phyloP scores from a whole-genome alignment of 2,888 invertebrate species.

The Campopleginae sp. region DNA sequence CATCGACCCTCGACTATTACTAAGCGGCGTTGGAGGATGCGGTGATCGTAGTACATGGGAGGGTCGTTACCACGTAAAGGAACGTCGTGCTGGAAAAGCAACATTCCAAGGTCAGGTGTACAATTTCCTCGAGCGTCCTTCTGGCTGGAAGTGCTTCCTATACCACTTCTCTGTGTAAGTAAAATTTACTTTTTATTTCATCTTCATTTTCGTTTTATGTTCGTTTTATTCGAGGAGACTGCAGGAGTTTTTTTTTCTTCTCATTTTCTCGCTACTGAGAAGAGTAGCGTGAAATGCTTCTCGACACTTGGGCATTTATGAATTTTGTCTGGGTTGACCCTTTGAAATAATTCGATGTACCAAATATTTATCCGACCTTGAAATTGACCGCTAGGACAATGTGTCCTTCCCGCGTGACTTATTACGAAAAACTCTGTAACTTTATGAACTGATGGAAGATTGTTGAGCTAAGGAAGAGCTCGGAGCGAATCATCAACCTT shows the following conservation, averaged over 20 bases:
- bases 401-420: background rate
- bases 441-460: background rate
- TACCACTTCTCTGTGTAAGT: conserved; percentile 93
- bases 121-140: conserved; percentile 93
- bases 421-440: background rate
- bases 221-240: conserved; percentile 7
- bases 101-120: conserved; percentile 92
- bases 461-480: background rate
- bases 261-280: background rate
- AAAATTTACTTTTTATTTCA: conserved; percentile 56
- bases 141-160: conserved; percentile 93
- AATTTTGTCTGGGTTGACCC: background rate
- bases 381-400: background rate
- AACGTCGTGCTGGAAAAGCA: conserved; percentile 87
- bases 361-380: background rate
- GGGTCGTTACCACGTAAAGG: conserved; percentile 86
- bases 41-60: conserved; percentile 86
- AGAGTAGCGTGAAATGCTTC: background rate
- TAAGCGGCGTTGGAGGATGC: conserved; percentile 81
- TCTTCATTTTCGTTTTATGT: conserved; percentile 16
- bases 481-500: conserved; percentile 70
- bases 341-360: background rate
- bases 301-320: background rate
- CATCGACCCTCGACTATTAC: conserved; percentile 80
- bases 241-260: background rate